phyloP scores from a whole-genome alignment of 2,888 invertebrate genomes.

The Scaptomyza caliginosa region DNA sequence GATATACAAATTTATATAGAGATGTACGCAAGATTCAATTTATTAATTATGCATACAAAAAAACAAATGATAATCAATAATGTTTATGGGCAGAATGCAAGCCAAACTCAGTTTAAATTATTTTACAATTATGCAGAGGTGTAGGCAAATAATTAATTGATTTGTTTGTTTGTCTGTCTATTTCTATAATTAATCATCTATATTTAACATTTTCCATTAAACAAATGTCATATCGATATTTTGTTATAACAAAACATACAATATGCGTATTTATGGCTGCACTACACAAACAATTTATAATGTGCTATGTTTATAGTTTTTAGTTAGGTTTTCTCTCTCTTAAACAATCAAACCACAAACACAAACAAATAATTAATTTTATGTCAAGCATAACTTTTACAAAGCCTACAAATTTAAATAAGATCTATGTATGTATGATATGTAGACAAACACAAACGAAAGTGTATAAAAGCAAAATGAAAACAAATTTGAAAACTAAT shows the following conservation, averaged over 20 bases:
- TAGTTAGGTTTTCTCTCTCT: constrained; percentile 71
- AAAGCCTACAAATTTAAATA: constrained; percentile 64
- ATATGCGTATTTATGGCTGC: constrained; percentile 68
- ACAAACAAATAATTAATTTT: constrained; percentile 61
- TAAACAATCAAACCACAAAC: constrained; percentile 24
- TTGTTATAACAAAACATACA: constrained; percentile 24
- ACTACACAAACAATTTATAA: constrained; percentile 66
- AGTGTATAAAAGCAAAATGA: constrained; percentile 62
- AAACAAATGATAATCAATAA: constrained; percentile 51
- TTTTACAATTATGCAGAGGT: constrained; percentile 36
- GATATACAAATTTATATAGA: constrained; percentile 22
- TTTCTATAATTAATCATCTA: constrained; percentile 17
- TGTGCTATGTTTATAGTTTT: constrained; percentile 79
- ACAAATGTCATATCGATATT: constrained; percentile 41
- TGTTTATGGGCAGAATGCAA: constrained; percentile 70
- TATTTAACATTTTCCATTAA: constrained; percentile 40
- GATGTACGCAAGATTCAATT: constrained; percentile 28
- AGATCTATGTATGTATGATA: constrained; percentile 44
- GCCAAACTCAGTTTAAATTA: constrained; percentile 74
- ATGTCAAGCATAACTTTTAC: constrained; percentile 63
- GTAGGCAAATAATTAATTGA: constrained; percentile 43
- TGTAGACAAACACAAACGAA: constrained; percentile 55
- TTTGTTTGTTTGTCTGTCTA: constrained; percentile 29
- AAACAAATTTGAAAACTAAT: constrained; percentile 49
- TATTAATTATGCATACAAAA: constrained; percentile 36